Percentiles rank a stretch among this genome's conserved stretches.
These are phyloP conservation scores for Stigmatopora argus DNA, from an alignment of 2,113 vertebrate genomes.

Conservation along the genomic window DNA sequence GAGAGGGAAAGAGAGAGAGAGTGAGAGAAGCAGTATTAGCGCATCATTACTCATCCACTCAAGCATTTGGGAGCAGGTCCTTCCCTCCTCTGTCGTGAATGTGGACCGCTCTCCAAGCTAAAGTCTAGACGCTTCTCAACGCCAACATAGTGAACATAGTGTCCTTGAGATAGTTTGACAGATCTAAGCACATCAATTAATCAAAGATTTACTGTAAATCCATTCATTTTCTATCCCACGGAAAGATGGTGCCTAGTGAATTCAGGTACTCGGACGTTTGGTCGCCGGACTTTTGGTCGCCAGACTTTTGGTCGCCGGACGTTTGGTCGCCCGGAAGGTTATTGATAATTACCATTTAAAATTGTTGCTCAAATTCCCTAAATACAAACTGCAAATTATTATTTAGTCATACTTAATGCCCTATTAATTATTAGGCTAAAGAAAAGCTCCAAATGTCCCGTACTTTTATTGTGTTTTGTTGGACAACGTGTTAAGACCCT, in stretches of 20 bases:
- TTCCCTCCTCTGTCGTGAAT: constrained; percentile 51
- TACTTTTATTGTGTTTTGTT: no score
- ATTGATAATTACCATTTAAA: no score
- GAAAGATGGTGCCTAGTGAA: neutral
- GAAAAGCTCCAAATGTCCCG: no score
- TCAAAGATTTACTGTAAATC: neutral
- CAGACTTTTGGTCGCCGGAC: no score
- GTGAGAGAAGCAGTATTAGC: constrained; percentile 41
- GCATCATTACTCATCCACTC: constrained; percentile 64
- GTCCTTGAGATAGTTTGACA: constrained; percentile 52
- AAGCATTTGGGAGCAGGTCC: constrained; percentile 57
- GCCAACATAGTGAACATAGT: constrained; percentile 52
- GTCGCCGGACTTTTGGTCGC: no score
- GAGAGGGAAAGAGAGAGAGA: constrained; percentile 42
- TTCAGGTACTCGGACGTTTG: no score
- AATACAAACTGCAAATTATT: no score
- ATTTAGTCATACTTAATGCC: no score
- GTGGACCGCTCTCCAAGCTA: constrained; percentile 59
- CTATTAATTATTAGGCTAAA: no score
- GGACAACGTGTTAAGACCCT: no score
- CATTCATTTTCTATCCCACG: neutral
- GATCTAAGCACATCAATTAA: constrained; percentile 47
- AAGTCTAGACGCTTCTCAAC: constrained; percentile 55
- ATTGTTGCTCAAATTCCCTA: no score
- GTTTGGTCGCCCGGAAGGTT: no score